Conservation (phyloP, 1,140 invertebrate genomes). For the Tetragonula clypearis region DNA sequence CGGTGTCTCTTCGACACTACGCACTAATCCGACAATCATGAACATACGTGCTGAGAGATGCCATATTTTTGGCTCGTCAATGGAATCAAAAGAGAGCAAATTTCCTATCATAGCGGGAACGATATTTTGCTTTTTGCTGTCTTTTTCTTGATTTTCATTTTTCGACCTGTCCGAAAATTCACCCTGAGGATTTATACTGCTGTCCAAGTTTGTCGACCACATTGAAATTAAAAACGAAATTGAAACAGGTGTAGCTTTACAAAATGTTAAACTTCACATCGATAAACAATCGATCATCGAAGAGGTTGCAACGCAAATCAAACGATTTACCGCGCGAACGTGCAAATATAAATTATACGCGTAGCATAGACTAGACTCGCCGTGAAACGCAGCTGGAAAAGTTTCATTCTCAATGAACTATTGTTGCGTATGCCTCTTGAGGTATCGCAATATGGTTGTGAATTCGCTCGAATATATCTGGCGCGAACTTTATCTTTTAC, state of each 20-base stretch:
- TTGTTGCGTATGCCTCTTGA: too few relatives aligned
- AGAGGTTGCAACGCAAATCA: neutral
- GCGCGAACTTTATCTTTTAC: neutral
- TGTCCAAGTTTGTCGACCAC: constrained; percentile 67
- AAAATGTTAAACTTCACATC: neutral
- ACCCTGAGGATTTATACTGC: constrained; percentile 50
- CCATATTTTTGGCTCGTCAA: constrained; percentile 66
- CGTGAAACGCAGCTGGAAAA: neutral
- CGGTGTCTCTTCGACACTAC: constrained; percentile 67
- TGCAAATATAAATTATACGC: neutral
- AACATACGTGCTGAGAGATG: constrained; percentile 65
- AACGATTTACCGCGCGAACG: constrained; percentile 17
- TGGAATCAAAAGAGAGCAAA: constrained; percentile 44
- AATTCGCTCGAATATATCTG: neutral
- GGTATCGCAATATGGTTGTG: too few relatives aligned
- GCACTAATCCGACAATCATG: constrained; percentile 69
- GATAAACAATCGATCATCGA: too few relatives aligned
- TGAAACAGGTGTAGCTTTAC: neutral
- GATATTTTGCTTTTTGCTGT: constrained; percentile 61
- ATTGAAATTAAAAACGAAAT: constrained; percentile 33
- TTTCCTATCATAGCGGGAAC: constrained; percentile 74
- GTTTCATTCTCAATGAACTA: too few relatives aligned
- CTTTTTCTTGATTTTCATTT: constrained; percentile 28
- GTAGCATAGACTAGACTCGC: neutral
- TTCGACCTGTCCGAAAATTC: constrained; percentile 69